Percentiles rank a stretch among this genome's conserved stretches.
Conservation (phyloP, 2,888 invertebrate species). For the Acanthopleura granulata region DNA sequence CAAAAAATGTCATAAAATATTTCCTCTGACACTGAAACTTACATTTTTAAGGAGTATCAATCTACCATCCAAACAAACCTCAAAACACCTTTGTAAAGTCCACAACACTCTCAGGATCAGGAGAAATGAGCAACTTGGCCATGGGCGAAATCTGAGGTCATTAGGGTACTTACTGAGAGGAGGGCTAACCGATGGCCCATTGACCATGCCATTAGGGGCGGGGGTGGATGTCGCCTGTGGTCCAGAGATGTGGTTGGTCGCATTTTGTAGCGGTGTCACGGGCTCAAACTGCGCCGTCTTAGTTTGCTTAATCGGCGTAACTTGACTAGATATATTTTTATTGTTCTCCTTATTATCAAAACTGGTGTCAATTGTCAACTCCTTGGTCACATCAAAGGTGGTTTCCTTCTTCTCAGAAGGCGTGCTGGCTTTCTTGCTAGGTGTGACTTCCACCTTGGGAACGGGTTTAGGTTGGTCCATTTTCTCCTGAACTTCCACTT, state of each 20-base stretch:
- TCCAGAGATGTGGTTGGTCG: conserved; percentile 34
- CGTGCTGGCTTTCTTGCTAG: neutral
- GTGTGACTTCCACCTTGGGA: neutral
- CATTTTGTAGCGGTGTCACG: conserved; percentile 46
- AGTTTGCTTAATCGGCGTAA: neutral
- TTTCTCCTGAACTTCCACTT: neutral
- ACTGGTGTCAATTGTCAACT: conserved; percentile 5
- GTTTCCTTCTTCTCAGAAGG: conserved; percentile 2
- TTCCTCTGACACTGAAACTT: no score
- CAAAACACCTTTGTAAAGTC: no score
- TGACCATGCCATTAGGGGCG: conserved; percentile 46
- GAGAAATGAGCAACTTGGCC: no score
- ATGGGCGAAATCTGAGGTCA: conserved; percentile 23
- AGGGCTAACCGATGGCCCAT: conserved; percentile 35
- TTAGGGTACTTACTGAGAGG: conserved; percentile 36
- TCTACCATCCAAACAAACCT: no score
- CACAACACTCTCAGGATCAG: no score
- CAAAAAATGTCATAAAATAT: no score
- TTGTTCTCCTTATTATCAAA: conserved; percentile 5
- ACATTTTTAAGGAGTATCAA: no score
- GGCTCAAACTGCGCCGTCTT: conserved; percentile 34
- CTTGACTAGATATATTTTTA: conserved; percentile 4
- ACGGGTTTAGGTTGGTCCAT: neutral
- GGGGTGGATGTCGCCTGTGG: conserved; percentile 62
- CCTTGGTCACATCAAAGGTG: neutral